Evolutionary conservation across 2,888 invertebrate genomes (phyloP).

Genomic region (Lithophane leautieri): DNA sequence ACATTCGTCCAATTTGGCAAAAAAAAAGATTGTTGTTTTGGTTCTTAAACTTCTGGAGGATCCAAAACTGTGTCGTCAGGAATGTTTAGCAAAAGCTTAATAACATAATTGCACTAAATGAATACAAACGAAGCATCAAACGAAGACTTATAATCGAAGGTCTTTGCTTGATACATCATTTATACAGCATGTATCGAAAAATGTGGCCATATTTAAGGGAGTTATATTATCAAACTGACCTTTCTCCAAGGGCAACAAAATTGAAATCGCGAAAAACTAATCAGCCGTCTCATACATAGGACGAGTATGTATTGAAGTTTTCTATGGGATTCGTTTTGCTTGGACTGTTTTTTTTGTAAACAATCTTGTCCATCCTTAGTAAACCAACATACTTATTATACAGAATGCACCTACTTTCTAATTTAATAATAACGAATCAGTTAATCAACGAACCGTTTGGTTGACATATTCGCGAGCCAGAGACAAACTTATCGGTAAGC

Average conservation of each 20-base stretch:
- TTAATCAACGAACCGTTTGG: constrained; percentile 32
- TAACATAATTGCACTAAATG: neutral
- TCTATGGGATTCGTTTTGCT: no score
- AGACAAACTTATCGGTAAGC: constrained; percentile 55
- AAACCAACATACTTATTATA: neutral
- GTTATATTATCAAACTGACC: no score
- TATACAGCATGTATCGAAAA: no score
- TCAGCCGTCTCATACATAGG: no score
- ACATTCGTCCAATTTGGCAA: neutral
- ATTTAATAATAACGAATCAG: constrained; percentile 13
- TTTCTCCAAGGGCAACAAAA: no score
- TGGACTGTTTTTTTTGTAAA: neutral
- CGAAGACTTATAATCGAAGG: neutral
- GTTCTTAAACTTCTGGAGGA: neutral
- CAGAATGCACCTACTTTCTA: neutral
- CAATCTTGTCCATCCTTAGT: neutral
- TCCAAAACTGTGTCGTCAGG: neutral
- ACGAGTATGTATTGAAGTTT: no score
- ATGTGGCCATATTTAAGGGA: no score
- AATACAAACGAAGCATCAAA: neutral
- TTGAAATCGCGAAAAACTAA: no score
- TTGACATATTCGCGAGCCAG: constrained; percentile 52
- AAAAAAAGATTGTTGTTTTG: neutral
- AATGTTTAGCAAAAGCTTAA: neutral
- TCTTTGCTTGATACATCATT: no score